phyloP scores from a whole-genome alignment of 2,888 invertebrate genomes.

The Xylophagus ater region DNA sequence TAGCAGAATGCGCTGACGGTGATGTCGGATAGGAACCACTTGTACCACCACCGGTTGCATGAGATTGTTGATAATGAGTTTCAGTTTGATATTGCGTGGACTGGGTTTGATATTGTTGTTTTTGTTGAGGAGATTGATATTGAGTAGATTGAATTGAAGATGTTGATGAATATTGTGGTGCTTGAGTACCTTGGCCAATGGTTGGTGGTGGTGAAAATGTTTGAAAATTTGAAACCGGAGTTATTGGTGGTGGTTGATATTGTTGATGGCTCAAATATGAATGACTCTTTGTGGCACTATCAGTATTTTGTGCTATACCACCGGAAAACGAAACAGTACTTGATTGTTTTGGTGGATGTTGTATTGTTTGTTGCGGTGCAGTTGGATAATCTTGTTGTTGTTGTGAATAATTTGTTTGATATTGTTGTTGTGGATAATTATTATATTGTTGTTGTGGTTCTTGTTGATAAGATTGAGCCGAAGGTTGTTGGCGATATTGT shows the following conservation, averaged over 20 bases:
- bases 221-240: neutral
- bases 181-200: constrained; percentile 4
- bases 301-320: constrained; percentile 10
- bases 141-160: constrained; percentile 5
- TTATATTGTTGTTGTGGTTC: constrained; percentile 18
- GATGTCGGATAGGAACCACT: constrained; percentile 2
- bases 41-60: too few relatives aligned
- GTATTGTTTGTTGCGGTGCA: constrained; percentile 14
- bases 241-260: constrained; percentile 2
- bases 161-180: neutral
- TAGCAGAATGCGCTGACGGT: neutral
- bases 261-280: constrained; percentile 6
- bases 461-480: constrained; percentile 16
- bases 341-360: constrained; percentile 11
- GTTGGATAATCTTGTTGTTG: constrained; percentile 14
- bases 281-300: neutral
- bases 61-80: neutral
- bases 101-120: constrained; percentile 12
- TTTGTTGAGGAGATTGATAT: constrained; percentile 1
- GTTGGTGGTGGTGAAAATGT: constrained; percentile 8
- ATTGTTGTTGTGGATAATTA: constrained; percentile 15
- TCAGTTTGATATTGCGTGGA: neutral
- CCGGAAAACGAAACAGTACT: constrained; percentile 19
- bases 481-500: constrained; percentile 6
- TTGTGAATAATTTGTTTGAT: constrained; percentile 19